Evolutionary conservation across 1,140 invertebrate genomes (phyloP), one percentile per base, ranked within the genome.

Genomic region (Leucophenga varia): DNA sequence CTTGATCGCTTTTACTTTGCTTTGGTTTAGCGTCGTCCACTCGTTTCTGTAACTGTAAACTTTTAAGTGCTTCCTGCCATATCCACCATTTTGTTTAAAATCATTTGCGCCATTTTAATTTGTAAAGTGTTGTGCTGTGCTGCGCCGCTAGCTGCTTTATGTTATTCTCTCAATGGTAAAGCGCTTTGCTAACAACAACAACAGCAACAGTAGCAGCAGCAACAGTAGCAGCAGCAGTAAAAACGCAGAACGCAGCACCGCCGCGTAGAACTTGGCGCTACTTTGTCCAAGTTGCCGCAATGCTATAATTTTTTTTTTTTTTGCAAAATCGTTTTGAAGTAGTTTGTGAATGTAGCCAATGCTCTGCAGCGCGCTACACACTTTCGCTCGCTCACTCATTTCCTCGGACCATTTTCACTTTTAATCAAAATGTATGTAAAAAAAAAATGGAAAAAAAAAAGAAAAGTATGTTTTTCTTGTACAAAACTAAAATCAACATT

Each of bases 21-120:
- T 41, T 41, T 41, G 13, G n/a, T 16, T 16, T 35, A 17, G 6
- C 2, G 14, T 16, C 31, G 18, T 3, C 14, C 18, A 35, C 18
- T n/a, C n/a, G n/a, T n/a, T n/a, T n/a, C n/a, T n/a, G n/a, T n/a
- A n/a, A n/a, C n/a, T n/a, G n/a, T n/a, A n/a, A n/a, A n/a, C n/a
- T n/a, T n/a, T n/a, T n/a, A n/a, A n/a, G n/a, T n/a, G n/a, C n/a
- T n/a, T n/a, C n/a, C n/a, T n/a, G n/a, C n/a, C n/a, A n/a, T n/a
- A n/a, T n/a, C n/a, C n/a, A n/a, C n/a, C n/a, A n/a, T n/a, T n/a
- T n/a, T n/a, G n/a, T n/a, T n/a, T n/a, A 16, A 17, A 16, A 12
- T 34, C 52, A 46, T 47, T 50, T 60, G 59, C 54, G 50, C 54
- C 51, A 36, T 55, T 67, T 68, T 67, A 68, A 67, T 67, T 67